phyloP scores from a whole-genome alignment of 2,797 vertebrate genomes.

The Gastrophryne carolinensis region DNA sequence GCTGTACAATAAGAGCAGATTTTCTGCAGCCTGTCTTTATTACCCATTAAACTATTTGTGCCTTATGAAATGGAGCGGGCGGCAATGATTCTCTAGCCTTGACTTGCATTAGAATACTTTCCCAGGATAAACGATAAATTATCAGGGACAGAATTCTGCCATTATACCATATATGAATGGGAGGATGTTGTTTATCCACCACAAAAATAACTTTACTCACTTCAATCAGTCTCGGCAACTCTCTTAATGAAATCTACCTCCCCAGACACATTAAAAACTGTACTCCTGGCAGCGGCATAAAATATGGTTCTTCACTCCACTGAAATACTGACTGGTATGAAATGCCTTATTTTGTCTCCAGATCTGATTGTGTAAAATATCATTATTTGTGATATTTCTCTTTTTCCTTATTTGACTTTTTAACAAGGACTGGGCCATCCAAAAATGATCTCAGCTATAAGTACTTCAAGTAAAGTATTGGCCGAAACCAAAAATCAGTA shows the following conservation, averaged over 20 bases:
- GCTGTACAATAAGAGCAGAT: conserved; percentile 10
- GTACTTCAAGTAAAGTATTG: too few relatives aligned
- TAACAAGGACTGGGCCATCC: too few relatives aligned
- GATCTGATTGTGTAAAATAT: too few relatives aligned
- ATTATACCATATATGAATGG: conserved; percentile 8
- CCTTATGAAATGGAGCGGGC: conserved; percentile 12
- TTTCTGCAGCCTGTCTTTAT: conserved; percentile 27
- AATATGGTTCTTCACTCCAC: neutral
- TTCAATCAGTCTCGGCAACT: conserved; percentile 21
- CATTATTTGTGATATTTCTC: too few relatives aligned
- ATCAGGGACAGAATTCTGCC: conserved; percentile 9
- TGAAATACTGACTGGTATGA: neutral
- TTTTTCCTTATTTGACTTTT: too few relatives aligned
- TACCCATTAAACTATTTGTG: conserved; percentile 13
- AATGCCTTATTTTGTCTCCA: neutral
- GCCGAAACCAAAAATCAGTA: too few relatives aligned
- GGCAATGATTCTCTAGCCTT: conserved; percentile 7
- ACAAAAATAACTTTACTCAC: conserved; percentile 37
- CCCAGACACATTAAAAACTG: neutral
- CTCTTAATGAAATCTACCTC: conserved; percentile 35
- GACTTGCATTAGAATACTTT: conserved; percentile 6
- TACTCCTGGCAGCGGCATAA: neutral
- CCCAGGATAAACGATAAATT: conserved; percentile 24
- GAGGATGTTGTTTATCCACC: conserved; percentile 13
- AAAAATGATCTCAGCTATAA: too few relatives aligned